Percentiles rank a stretch among this genome's conserved stretches.
phyloP scores from a whole-genome alignment of 2,888 invertebrate species.

The Carcina quercana region DNA sequence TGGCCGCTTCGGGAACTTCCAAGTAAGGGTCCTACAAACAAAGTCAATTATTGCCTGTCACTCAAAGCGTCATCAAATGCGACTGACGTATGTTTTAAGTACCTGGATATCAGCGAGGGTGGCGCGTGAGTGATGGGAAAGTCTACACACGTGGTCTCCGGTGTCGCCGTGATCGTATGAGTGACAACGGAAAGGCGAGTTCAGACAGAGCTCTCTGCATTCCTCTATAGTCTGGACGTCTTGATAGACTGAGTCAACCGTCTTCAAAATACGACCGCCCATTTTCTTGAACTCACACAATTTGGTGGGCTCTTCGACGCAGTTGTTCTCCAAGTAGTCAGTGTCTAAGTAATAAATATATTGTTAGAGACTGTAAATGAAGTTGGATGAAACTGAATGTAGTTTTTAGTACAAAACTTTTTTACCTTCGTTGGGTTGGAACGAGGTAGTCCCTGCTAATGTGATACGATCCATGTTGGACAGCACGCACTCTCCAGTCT shows the following conservation, averaged over 20 bases:
- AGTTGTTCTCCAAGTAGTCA: conserved; percentile 94
- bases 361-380: neutral
- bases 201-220: conserved; percentile 90
- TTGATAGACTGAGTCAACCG: conserved; percentile 94
- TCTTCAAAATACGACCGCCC: conserved; percentile 91
- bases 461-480: conserved; percentile 95
- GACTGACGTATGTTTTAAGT: conserved; percentile 10
- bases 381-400: neutral
- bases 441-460: conserved; percentile 85
- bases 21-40: conserved; percentile 85
- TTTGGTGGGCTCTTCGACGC: conserved; percentile 95
- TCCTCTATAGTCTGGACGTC: conserved; percentile 91
- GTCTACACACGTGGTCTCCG: conserved; percentile 93
- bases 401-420: neutral
- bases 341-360: conserved; percentile 44
- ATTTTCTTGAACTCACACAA: conserved; percentile 95
- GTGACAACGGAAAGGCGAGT: conserved; percentile 92
- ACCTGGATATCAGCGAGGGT: conserved; percentile 92
- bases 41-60: conserved; percentile 3
- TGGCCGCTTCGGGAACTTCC: conserved; percentile 92
- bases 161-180: conserved; percentile 96
- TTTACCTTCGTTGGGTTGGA: conserved; percentile 79
- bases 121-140: conserved; percentile 92
- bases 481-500: conserved; percentile 88
- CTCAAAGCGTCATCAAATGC: neutral